Evolutionary conservation across 1,140 invertebrate species (phyloP), one percentile per base, ranked within the genome.

Genomic region (Temnothorax longispinosus): DNA sequence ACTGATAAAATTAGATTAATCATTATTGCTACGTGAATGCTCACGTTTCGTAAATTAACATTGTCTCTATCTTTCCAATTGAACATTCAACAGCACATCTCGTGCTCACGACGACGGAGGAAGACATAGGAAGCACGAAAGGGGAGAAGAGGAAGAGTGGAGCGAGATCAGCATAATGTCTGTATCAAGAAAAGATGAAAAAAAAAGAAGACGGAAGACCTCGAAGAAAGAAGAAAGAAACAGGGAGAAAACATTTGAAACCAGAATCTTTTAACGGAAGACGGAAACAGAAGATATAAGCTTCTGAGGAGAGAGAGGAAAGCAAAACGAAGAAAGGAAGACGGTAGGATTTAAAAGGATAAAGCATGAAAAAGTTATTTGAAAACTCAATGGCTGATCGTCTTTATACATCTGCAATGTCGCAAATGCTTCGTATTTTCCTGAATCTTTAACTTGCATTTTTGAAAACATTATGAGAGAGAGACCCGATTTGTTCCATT

Each of bases 281-380:
- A 82, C 27, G 52, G 32, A 62, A 74, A 80, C 35, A 52, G 35
- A 32, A 65, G 44, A 41, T 64, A 38, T 58, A 58, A 69, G 41
- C n/a, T 47, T 21, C 21, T 69, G n/a, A 11, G 11, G 67, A 87
- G 77, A 65, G 11, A 60, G 13, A 65, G 27, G 38, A 60, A 11
- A 56, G 3, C 1, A n/a, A 32, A 50, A n/a, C 21, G 21, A 2
- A 32, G 27, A 64, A n/a, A 15, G 18, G 11, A 54, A 58, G 8
- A 50, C 52, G 8, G 69, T 52, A 58, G 74, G 77, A 90, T 88
- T 74, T 62, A 65, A 69, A 67, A 11, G 21, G 54, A 86, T 78
- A 71, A 88, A 76, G 90, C 60, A 91, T 88, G 80, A 91, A 91
- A 87, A 91, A 87, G 91, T 93, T 86, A 90, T 56, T 47, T 60